Base-by-base conservation (phyloP, 2,888 invertebrate species). In the Chalcosyrphus nemorum region DNA sequence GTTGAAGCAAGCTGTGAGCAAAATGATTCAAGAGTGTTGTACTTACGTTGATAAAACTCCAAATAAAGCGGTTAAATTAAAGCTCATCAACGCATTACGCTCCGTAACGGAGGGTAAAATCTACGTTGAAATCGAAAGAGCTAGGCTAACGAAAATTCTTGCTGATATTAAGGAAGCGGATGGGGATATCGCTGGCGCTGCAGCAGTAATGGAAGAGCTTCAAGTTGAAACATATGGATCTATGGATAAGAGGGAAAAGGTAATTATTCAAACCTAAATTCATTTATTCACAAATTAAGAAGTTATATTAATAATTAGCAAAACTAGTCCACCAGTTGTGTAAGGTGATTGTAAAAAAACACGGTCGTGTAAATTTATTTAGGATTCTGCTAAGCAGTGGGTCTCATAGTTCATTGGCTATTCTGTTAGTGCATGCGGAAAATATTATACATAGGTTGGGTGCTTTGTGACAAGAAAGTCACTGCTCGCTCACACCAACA, bases 41-140 rank as follows among this genome's bases (percentile, higher is more conserved):
- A 95, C 94, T 47, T 99, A 98, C 89, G 97, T 99, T 0, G 98
- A 98, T 88, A 95, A 97, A 91, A 96, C 97, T 15, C 97, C 98
- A 0, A 96, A 96, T 88, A 96, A 97, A 90, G 97, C 97, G 87
- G 95, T 95, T 0, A 97, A 96, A 92, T 94, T 99, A 52, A 98
- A 98, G 90, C 93, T 99, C 0, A 99, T 99, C 89, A 99, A 99
- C 90, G 99, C 99, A 0, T 92, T 99, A 57, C 94, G 98, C 86
- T 94, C 95, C 4, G 99, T 99, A 1, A 99, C 99, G 0, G 99
- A 98, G 90, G 99, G 99, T 86, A 99, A 99, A 95, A 99, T 99
- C 86, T 99, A 99, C 91, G 99, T 99, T n/a, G 99, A 99, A 93
- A 98, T 99, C 6, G 99, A 99, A 92, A 93, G 99, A 88, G 99